Base-by-base conservation (phyloP, 2,113 vertebrate species). In the Entelurus aequoreus region DNA sequence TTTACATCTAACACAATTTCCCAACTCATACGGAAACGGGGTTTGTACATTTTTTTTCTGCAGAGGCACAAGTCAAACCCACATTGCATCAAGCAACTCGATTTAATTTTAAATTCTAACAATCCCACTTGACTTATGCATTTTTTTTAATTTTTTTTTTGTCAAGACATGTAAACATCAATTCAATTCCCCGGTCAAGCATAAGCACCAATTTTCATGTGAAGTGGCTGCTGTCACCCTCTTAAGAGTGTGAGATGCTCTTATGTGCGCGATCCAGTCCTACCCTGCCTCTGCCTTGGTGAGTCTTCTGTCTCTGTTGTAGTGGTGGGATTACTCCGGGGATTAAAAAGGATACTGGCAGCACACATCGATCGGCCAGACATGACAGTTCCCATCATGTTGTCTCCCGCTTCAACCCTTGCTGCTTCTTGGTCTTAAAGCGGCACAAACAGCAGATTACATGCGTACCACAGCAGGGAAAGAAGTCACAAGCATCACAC, bases 271-370 rank as follows among this genome's bases (percentile, higher is more conserved):
- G n/a, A 36, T 8, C 42, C 55, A 59, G 53, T 55, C 10, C 65
- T 46, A 68, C 60, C 70, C 73, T 60, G 73, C 62, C 52, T 7
- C 40, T 67, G 73, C 65, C 61, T 65, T 50, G 62, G 59, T 75
- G 76, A 65, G 70, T 69, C 73, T 72, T 65, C 82, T 70, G 79
- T 74, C 72, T 68, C 77, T 80, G 80, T 80, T 79, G 77, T 82
- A 72, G 67, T 66, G 65, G 42, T 65, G 75, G 84, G 77, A 89
- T 89, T 86, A 87, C 81, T 70, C 67, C 0, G 37, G 76, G 87
- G 87, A 87, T 87, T 89, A 87, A 64, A 28, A 80, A 68, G 77
- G 80, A 79, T 75, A 72, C 79, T 83, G 82, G 84, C 82, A 86
- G 78, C 69, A 62, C 61, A 77, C 79, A 57, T 79, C 69, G 80